Evolutionary conservation across 2,113 vertebrate species (phyloP), one percentile per base, ranked within the genome.

Genomic region (Bos javanicus): DNA sequence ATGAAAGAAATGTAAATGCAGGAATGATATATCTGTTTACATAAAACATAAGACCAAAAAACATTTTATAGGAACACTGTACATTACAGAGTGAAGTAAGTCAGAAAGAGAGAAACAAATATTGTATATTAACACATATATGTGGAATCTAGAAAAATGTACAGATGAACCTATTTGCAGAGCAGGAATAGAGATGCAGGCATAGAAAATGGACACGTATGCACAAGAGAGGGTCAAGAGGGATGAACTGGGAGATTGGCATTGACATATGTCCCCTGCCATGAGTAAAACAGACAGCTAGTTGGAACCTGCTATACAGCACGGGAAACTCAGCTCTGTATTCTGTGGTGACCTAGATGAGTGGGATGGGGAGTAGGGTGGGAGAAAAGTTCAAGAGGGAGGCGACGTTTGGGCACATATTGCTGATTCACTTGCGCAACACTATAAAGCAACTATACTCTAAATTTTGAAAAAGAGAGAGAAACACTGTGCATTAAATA

Each of bases 1-100:
- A 80, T 62, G 28, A 92, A 90, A 91, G 50, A 96, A 96, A 90
- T 50, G 74, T 9, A 88, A 95, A 92, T 82, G 43, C n/a, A 78
- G 50, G 43, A 85, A 87, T 92, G 26, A 87, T 39, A 9, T 59
- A 76, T n/a, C 59, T 93, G 39, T 52, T 71, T 71, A 87, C 71
- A 74, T 48, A 80, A 95, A 94, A 71, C 28, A 76, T 54, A 88
- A 91, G 48, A 88, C 78, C 23, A 87, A 90, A 92, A 91, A 92
- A 28, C 33, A 67, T 54, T 50, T 23, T 86, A 56, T 57, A 94
- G 81, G 48, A 86, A 64, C 89, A 81, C 46, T 26, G n/a, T 56
- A 7, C 16, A 26, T 76, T 43, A 76, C 71, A 43, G 39, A 76
- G 23, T 43, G 6, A 76, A 76, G 23, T 76, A 25, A 76, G 39